Percentiles rank a stretch among this genome's conserved stretches.
These are phyloP conservation scores for Thymelicus lineola DNA, from an alignment of 2,888 invertebrate genomes.

Conservation along the genomic window DNA sequence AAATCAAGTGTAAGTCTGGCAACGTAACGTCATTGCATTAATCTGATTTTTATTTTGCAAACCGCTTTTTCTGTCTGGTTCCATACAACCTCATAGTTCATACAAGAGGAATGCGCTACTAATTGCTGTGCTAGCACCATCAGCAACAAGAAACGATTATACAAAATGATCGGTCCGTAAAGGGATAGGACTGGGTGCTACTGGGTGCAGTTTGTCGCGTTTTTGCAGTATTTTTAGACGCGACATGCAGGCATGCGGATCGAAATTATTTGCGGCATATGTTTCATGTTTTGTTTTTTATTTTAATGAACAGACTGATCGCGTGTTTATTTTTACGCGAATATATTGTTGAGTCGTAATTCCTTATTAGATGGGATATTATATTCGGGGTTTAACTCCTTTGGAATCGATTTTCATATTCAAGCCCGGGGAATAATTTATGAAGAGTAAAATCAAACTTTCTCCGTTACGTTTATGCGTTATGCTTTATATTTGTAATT, in stretches of 20 bases:
- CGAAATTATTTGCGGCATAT: slow-evolving; percentile 1
- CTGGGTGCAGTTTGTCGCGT: slow-evolving; percentile 6
- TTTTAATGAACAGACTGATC: background rate
- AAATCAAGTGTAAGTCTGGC: no score
- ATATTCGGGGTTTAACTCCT: no score
- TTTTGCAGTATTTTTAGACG: slow-evolving; percentile 22
- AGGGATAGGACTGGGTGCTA: slow-evolving; percentile 1
- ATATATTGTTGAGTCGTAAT: background rate
- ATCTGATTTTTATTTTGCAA: no score
- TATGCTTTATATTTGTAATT: no score
- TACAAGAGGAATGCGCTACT: background rate
- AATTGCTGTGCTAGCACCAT: background rate
- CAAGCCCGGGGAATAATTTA: no score
- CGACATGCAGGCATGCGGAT: slow-evolving; percentile 3
- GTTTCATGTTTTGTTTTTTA: background rate
- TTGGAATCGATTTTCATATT: no score
- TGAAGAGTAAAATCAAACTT: no score
- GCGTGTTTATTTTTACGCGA: no score
- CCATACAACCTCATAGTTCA: background rate
- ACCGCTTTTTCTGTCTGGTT: background rate
- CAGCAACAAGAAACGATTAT: background rate
- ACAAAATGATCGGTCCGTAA: slow-evolving; percentile 5
- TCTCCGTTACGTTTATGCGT: no score
- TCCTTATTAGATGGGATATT: no score
- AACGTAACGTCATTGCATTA: no score